Conservation (phyloP, 2,888 invertebrate genomes). For the Sesamia inferens region DNA sequence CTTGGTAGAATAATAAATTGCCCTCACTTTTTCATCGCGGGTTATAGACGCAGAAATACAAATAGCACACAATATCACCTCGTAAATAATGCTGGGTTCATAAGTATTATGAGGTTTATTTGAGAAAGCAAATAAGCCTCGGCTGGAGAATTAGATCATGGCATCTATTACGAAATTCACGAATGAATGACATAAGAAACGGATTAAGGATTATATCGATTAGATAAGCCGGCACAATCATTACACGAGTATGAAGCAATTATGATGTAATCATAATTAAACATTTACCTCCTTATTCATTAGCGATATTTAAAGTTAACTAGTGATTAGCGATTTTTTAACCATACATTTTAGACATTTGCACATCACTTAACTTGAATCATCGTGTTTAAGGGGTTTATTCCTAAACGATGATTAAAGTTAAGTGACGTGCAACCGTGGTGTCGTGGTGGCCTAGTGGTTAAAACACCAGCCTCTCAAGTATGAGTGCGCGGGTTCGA, state of each 20-base stretch:
- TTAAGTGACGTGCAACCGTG: too few species aligned
- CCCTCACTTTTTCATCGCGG: slow-evolving; percentile 33
- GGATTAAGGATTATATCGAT: neutral
- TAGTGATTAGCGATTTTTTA: too few species aligned
- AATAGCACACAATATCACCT: slow-evolving; percentile 34
- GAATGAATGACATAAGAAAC: neutral
- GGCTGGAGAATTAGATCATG: slow-evolving; percentile 9
- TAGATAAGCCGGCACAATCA: neutral
- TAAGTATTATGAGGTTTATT: slow-evolving; percentile 26
- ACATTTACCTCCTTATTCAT: too few species aligned
- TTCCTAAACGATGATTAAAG: too few species aligned
- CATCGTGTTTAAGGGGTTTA: too few species aligned
- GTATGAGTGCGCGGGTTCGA: too few species aligned
- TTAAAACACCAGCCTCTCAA: too few species aligned
- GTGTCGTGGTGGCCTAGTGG: too few species aligned
- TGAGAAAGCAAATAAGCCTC: neutral
- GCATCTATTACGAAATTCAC: neutral
- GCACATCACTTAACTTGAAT: too few species aligned
- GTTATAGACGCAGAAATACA: slow-evolving; percentile 29
- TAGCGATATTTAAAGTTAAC: too few species aligned
- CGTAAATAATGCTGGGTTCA: slow-evolving; percentile 27
- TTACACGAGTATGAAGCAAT: neutral
- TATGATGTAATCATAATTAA: neutral
- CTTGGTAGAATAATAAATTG: slow-evolving; percentile 39
- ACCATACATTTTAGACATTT: too few species aligned